Evolutionary conservation across 2,113 vertebrate species (phyloP).

Genomic region (Asarcornis scutulata): DNA sequence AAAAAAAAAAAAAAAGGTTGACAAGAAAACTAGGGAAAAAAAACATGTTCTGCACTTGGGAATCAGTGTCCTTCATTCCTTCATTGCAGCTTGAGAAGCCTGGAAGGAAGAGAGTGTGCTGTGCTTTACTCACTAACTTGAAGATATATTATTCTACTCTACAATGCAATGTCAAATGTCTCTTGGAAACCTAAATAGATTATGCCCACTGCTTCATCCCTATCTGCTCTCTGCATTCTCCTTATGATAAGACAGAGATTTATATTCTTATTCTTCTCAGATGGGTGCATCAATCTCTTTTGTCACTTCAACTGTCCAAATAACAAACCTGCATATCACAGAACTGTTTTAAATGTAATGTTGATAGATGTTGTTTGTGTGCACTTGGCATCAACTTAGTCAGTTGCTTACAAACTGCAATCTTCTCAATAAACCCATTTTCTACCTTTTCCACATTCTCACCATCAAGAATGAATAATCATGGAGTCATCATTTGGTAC

Average conservation of each 20-base stretch:
- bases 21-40: not conserved
- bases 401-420: constrained; percentile 3
- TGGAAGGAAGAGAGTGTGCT: not conserved
- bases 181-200: constrained; percentile 66
- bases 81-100: not conserved
- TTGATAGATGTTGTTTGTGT: constrained; percentile 72
- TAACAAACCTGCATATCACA: constrained; percentile 68
- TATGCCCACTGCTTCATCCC: constrained; percentile 47
- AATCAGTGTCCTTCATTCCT: not conserved
- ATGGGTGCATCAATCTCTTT: constrained; percentile 65
- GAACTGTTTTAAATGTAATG: constrained; percentile 67
- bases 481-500: not conserved
- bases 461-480: not conserved
- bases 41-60: not conserved
- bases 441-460: not conserved
- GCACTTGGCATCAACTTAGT: constrained; percentile 44
- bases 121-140: not conserved
- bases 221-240: constrained; percentile 63
- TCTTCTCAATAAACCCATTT: not conserved
- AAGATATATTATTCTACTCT: constrained; percentile 55
- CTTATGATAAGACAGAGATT: constrained; percentile 70
- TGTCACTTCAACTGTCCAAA: constrained; percentile 59
- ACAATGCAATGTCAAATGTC: constrained; percentile 54
- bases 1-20: not conserved
- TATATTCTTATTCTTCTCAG: constrained; percentile 72